phyloP scores from a whole-genome alignment of 2,888 invertebrate genomes.

The Hoplodrina ambigua region DNA sequence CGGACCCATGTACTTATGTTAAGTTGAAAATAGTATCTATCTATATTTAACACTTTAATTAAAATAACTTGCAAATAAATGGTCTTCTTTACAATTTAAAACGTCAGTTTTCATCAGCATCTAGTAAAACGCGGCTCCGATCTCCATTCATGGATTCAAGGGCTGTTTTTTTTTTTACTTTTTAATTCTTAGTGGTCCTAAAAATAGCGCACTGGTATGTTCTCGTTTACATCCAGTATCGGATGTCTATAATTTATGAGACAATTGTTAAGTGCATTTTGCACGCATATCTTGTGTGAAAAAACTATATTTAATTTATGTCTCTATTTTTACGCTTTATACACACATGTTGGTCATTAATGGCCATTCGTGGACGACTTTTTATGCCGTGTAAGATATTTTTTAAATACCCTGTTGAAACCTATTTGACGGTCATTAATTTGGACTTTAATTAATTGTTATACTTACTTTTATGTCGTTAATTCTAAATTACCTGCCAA shows the following conservation, averaged over 20 bases:
- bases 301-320: slow-evolving; percentile 53
- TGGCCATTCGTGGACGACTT: slow-evolving; percentile 23
- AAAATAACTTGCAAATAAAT: slow-evolving; percentile 2
- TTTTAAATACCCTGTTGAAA: slow-evolving; percentile 35
- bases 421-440: slow-evolving; percentile 41
- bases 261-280: slow-evolving; percentile 63
- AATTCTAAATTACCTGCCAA: slow-evolving; percentile 22
- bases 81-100: slow-evolving; percentile 16
- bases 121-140: slow-evolving; percentile 30
- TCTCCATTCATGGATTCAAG: slow-evolving; percentile 43
- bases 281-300: slow-evolving; percentile 55
- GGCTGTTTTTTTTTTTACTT: slow-evolving; percentile 40
- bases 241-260: slow-evolving; percentile 62
- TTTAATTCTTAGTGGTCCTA: slow-evolving; percentile 46
- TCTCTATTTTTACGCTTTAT: slow-evolving; percentile 59
- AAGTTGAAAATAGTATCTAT: too few relatives aligned
- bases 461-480: slow-evolving; percentile 3
- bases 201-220: slow-evolving; percentile 44
- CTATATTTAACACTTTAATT: not conserved
- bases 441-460: slow-evolving; percentile 40
- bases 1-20: not conserved
- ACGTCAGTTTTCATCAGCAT: slow-evolving; percentile 36
- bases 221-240: slow-evolving; percentile 58
- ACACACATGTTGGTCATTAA: slow-evolving; percentile 45
- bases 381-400: slow-evolving; percentile 26